Percentiles rank a stretch among this genome's conserved stretches.
Conservation (phyloP, 1,140 invertebrate species). For the Oppia nitens region DNA sequence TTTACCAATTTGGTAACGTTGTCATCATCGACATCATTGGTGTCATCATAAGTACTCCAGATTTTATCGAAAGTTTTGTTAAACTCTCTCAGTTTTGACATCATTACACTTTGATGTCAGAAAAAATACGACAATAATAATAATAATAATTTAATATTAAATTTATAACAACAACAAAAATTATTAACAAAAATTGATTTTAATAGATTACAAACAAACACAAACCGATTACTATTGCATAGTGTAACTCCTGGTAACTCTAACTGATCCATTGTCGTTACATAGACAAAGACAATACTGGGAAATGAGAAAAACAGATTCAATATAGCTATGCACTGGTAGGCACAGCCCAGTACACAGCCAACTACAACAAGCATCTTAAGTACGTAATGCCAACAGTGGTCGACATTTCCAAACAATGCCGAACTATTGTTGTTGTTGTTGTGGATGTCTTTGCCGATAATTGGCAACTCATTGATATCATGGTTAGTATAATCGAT, state of each 20-base stretch:
- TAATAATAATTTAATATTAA: no score
- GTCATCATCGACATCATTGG: background rate
- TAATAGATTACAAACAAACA: background rate
- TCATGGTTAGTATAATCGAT: no score
- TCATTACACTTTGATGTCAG: background rate
- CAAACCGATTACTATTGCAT: slow-evolving; percentile 20
- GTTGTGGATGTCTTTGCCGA: no score
- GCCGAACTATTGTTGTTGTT: background rate
- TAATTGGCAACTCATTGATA: no score
- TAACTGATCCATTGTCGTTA: slow-evolving; percentile 17
- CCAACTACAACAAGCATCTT: background rate
- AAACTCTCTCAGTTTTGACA: slow-evolving; percentile 6
- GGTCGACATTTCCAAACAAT: no score
- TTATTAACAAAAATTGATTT: background rate
- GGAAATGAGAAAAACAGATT: slow-evolving; percentile 18
- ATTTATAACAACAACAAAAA: background rate
- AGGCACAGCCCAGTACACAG: slow-evolving; percentile 7
- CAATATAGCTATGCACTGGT: slow-evolving; percentile 10
- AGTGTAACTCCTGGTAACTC: slow-evolving; percentile 18
- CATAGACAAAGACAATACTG: slow-evolving; percentile 18
- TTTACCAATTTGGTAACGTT: slow-evolving; percentile 5
- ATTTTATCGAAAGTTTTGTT: slow-evolving; percentile 4
- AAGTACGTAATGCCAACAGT: background rate
- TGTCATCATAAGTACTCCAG: background rate
- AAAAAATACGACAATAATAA: no score